Conservation (phyloP, 2,888 invertebrate genomes). For the Molanna angustata region DNA sequence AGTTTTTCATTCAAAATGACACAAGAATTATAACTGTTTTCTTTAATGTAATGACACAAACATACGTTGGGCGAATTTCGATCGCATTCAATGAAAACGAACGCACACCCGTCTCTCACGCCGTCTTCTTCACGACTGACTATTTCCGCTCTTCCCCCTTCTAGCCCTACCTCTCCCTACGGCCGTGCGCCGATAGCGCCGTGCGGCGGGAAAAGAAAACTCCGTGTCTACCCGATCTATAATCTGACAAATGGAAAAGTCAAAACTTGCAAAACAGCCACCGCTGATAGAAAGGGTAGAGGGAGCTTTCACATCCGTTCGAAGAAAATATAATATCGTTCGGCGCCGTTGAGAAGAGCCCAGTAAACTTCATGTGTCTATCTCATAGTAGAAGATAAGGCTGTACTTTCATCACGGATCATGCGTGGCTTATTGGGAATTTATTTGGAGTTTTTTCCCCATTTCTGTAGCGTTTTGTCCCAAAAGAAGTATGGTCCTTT, state of each 20-base stretch:
- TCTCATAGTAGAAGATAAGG: conserved; percentile 1
- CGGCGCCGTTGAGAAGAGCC: no score
- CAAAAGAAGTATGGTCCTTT: conserved; percentile 22
- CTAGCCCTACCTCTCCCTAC: conserved; percentile 11
- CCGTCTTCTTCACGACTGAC: conserved; percentile 22
- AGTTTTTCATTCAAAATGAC: conserved; percentile 4
- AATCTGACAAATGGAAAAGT: conserved; percentile 4
- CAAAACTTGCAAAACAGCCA: conserved; percentile 1
- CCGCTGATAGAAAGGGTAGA: background rate
- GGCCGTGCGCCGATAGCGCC: conserved; percentile 19
- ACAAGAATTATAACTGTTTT: conserved; percentile 5
- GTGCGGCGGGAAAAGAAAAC: conserved; percentile 20
- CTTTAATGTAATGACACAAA: conserved; percentile 16
- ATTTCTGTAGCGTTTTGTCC: conserved; percentile 27
- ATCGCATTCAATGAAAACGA: conserved; percentile 6
- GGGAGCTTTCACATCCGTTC: background rate
- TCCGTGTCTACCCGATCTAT: conserved; percentile 15
- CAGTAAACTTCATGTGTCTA: no score
- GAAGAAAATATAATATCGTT: no score
- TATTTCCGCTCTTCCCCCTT: conserved; percentile 23
- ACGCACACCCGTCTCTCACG: conserved; percentile 16
- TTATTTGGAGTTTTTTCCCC: conserved; percentile 25
- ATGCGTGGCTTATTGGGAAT: conserved; percentile 29
- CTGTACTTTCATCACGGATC: conserved; percentile 26
- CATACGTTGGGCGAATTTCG: conserved; percentile 23